These are phyloP conservation scores for Drosophila fungiperda DNA, from an alignment of 2,888 invertebrate genomes.

Conservation along the genomic window DNA sequence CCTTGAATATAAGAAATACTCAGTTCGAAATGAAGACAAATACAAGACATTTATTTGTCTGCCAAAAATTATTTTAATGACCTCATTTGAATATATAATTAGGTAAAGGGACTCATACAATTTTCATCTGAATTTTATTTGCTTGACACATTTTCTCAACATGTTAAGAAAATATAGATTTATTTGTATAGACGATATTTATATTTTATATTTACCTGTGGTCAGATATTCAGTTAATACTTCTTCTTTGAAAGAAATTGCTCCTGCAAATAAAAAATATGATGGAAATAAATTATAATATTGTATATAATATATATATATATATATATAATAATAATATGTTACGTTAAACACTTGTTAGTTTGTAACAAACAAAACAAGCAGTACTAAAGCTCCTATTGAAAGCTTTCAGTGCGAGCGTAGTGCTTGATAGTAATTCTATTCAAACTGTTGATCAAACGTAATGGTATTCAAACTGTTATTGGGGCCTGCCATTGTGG, in stretches of 20 bases:
- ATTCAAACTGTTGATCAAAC: slow-evolving; percentile 14
- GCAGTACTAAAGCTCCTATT: slow-evolving; percentile 27
- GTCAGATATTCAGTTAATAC: neutral
- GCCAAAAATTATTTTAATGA: slow-evolving; percentile 5
- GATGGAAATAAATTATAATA: neutral
- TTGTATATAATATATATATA: neutral
- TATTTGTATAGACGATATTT: neutral
- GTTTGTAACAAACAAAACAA: slow-evolving; percentile 23
- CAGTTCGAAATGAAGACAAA: slow-evolving; percentile 5
- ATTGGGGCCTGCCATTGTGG: neutral
- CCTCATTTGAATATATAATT: neutral
- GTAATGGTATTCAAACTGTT: slow-evolving; percentile 17
- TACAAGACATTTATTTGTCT: neutral
- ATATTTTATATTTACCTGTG: slow-evolving; percentile 13
- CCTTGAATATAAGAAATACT: slow-evolving; percentile 13
- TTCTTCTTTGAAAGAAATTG: neutral
- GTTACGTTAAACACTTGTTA: neutral
- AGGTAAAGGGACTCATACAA: neutral
- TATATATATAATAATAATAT: slow-evolving; percentile 1
- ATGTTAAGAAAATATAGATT: neutral
- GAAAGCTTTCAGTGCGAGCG: slow-evolving; percentile 40
- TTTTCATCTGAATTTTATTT: neutral
- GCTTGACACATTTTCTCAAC: neutral
- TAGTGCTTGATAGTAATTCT: neutral
- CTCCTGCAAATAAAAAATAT: slow-evolving; percentile 13